Evolutionary conservation across 2,113 vertebrate species (phyloP).

Genomic region (Phrynosoma platyrhinos): DNA sequence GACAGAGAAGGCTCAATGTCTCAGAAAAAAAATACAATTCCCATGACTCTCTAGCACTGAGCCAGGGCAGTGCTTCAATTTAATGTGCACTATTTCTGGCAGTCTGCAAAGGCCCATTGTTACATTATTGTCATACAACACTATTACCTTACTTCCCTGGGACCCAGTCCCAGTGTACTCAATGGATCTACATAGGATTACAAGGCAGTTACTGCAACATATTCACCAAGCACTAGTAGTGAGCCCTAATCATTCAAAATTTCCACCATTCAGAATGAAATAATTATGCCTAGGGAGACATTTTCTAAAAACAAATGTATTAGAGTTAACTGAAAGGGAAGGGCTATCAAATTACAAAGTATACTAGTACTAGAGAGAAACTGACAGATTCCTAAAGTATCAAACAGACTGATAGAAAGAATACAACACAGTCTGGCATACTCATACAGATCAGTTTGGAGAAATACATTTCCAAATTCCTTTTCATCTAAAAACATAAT

Average conservation of each 20-base stretch:
- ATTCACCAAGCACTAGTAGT: background rate
- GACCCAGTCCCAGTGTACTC: no score
- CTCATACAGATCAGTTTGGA: accelerated
- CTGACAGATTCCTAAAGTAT: background rate
- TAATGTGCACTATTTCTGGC: no score
- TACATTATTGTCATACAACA: no score
- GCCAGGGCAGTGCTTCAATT: no score
- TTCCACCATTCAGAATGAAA: background rate
- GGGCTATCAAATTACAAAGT: conserved; percentile 5
- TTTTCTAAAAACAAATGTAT: background rate
- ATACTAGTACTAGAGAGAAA: conserved; percentile 20
- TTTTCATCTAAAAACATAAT: conserved; percentile 30
- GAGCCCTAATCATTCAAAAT: background rate
- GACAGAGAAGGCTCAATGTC: no score
- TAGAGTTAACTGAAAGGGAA: conserved; percentile 20
- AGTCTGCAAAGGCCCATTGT: no score
- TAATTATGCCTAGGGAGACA: background rate
- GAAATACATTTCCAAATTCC: background rate
- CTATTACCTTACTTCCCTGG: no score
- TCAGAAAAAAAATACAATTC: no score
- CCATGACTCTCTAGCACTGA: no score
- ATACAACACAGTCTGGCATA: accelerated
- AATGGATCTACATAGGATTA: background rate
- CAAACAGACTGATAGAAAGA: background rate
- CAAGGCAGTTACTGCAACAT: accelerated